Percentiles rank a stretch among this genome's conserved stretches.
Conservation (phyloP, 1,140 invertebrate species). For the Drosophila serrata region DNA sequence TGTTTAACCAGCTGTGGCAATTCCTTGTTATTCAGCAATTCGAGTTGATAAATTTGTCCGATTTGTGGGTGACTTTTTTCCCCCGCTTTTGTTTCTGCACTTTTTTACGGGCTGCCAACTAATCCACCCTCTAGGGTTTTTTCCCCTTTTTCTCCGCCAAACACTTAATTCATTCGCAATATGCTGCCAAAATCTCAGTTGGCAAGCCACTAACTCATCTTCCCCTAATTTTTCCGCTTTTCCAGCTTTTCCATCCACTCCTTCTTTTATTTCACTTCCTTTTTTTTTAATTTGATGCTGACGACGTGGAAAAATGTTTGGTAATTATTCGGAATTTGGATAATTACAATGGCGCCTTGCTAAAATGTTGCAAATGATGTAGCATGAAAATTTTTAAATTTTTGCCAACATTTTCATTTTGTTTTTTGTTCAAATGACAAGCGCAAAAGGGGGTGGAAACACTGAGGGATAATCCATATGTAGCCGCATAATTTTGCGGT, state of each 20-base stretch:
- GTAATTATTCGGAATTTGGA: conserved; percentile 74
- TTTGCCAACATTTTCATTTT: conserved; percentile 54
- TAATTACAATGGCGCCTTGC: conserved; percentile 67
- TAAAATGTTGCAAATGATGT: conserved; percentile 64
- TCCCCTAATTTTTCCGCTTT: background rate
- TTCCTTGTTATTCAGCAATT: conserved; percentile 39
- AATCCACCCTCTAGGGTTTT: background rate
- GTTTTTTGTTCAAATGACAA: conserved; percentile 12
- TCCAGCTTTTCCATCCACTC: background rate
- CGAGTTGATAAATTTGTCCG: conserved; percentile 53
- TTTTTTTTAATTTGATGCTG: conserved; percentile 54
- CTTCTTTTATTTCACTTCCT: background rate
- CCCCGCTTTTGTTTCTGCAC: background rate
- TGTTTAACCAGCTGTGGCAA: conserved; percentile 17
- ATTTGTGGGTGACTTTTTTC: conserved; percentile 23
- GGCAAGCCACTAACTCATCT: conserved; percentile 61
- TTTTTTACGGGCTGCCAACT: conserved; percentile 24
- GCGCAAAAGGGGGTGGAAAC: background rate
- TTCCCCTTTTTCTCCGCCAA: conserved; percentile 1
- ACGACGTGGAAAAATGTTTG: conserved; percentile 73
- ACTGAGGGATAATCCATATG: conserved; percentile 21
- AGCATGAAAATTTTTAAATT: conserved; percentile 43
- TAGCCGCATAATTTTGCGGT: conserved; percentile 63
- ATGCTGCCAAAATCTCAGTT: conserved; percentile 59
- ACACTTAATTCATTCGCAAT: conserved; percentile 51